A percentile compares a stretch with the other conserved stretches of the same genome.
Conservation (phyloP, 2,113 vertebrate species). For the Meriones unguiculatus region DNA sequence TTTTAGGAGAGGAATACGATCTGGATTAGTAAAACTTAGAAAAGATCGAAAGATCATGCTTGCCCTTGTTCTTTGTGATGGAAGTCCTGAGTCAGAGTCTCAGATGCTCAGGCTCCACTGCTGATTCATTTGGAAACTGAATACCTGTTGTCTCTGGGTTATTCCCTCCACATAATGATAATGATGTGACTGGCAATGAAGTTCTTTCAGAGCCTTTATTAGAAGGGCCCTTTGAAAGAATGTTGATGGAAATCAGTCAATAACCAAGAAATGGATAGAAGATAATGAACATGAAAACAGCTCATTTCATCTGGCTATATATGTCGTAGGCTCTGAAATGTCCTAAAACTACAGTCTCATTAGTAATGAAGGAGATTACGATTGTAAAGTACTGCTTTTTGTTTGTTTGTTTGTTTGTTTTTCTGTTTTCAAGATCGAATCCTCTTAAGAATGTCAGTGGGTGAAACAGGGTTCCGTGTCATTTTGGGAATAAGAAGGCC, state of each 20-base stretch:
- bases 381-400: conserved; percentile 6
- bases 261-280: conserved; percentile 39
- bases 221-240: conserved; percentile 41
- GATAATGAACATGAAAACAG: conserved; percentile 10
- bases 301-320: not conserved
- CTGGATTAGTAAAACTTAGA: not conserved
- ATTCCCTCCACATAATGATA: not conserved
- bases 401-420: not conserved
- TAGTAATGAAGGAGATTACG: conserved; percentile 24
- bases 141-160: conserved; percentile 7
- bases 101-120: not conserved
- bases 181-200: conserved; percentile 2
- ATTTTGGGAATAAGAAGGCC: not conserved
- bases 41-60: conserved; percentile 33
- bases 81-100: conserved; percentile 22
- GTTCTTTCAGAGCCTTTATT: conserved; percentile 42
- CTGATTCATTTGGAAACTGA: conserved; percentile 55
- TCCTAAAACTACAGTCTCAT: not conserved
- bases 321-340: not conserved
- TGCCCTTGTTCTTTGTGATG: conserved; percentile 38
- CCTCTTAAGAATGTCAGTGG: conserved; percentile 19
- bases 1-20: not conserved
- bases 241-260: conserved; percentile 22
- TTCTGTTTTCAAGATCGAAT: conserved; percentile 1
- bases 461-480: not conserved